A percentile compares a stretch with the other conserved stretches of the same genome.
phyloP scores from a whole-genome alignment of 2,888 invertebrate species.

The Peribatodes rhomboidaria region DNA sequence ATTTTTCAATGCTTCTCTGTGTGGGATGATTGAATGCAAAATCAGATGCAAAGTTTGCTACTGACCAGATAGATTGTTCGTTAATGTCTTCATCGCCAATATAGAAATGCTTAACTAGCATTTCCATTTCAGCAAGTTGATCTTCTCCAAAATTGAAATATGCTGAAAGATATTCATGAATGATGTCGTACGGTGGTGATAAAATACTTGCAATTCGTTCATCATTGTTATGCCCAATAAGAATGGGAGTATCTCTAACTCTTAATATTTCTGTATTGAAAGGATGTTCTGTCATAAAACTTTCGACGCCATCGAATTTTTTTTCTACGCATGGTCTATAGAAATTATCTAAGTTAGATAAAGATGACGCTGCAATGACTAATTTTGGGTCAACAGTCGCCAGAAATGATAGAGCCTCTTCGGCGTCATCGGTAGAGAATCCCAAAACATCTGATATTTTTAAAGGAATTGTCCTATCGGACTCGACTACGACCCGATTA shows the following conservation, averaged over 20 bases:
- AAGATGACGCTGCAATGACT: constrained; percentile 57
- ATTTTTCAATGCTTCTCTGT: constrained; percentile 56
- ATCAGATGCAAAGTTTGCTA: constrained; percentile 63
- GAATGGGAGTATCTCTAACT: constrained; percentile 50
- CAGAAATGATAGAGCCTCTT: constrained; percentile 62
- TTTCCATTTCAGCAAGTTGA: constrained; percentile 49
- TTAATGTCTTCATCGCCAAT: constrained; percentile 61
- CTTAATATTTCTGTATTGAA: constrained; percentile 48
- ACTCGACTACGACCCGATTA: constrained; percentile 48
- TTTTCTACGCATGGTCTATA: constrained; percentile 64
- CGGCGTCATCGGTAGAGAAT: constrained; percentile 49
- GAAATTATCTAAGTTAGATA: constrained; percentile 44
- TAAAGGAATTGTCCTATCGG: constrained; percentile 53
- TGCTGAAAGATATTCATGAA: constrained; percentile 44
- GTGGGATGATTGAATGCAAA: constrained; percentile 54
- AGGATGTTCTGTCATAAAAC: constrained; percentile 57
- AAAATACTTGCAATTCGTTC: constrained; percentile 43
- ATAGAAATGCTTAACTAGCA: constrained; percentile 62
- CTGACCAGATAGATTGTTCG: constrained; percentile 39
- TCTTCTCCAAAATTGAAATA: constrained; percentile 53
- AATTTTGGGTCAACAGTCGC: constrained; percentile 52
- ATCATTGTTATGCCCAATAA: constrained; percentile 57
- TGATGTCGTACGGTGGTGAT: constrained; percentile 29
- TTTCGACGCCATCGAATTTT: constrained; percentile 50
- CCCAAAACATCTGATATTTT: constrained; percentile 60